Evolutionary conservation across 1,140 invertebrate species (phyloP).

Genomic region (Drosophila kurseongensis): DNA sequence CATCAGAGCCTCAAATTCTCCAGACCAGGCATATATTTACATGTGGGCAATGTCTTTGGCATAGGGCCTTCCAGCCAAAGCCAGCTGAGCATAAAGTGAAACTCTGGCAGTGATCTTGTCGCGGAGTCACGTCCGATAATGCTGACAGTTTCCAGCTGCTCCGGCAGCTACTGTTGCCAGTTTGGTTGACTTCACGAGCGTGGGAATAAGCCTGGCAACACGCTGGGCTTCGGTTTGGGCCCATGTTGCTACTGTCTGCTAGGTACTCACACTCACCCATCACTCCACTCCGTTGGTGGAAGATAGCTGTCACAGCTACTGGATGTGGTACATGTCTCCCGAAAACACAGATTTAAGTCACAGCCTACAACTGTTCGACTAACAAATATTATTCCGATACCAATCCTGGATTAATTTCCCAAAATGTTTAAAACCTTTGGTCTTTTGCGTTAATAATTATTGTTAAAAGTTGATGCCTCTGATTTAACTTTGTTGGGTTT

Average conservation of each 20-base stretch:
- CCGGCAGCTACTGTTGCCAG: conserved; percentile 62
- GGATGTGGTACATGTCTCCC: neutral
- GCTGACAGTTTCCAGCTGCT: conserved; percentile 70
- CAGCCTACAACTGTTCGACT: no score
- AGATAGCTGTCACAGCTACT: neutral
- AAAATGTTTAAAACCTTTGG: no score
- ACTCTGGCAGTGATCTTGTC: conserved; percentile 77
- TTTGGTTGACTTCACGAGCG: conserved; percentile 18
- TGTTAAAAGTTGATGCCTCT: no score
- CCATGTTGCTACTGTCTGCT: conserved; percentile 14
- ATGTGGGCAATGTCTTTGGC: conserved; percentile 48
- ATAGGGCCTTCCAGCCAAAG: conserved; percentile 10
- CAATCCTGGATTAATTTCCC: no score
- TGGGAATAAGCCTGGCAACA: conserved; percentile 36
- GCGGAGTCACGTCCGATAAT: conserved; percentile 72
- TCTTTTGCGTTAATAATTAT: no score
- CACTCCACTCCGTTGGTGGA: neutral
- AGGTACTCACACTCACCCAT: conserved; percentile 25
- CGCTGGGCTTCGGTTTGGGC: conserved; percentile 11
- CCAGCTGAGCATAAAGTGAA: neutral
- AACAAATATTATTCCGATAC: no score
- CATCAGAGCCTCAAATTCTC: conserved; percentile 61
- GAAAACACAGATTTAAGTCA: neutral
- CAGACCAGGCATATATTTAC: conserved; percentile 50
- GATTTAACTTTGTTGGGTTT: no score